Conservation (phyloP, 2,113 vertebrate genomes). For the Microtus richardsoni region DNA sequence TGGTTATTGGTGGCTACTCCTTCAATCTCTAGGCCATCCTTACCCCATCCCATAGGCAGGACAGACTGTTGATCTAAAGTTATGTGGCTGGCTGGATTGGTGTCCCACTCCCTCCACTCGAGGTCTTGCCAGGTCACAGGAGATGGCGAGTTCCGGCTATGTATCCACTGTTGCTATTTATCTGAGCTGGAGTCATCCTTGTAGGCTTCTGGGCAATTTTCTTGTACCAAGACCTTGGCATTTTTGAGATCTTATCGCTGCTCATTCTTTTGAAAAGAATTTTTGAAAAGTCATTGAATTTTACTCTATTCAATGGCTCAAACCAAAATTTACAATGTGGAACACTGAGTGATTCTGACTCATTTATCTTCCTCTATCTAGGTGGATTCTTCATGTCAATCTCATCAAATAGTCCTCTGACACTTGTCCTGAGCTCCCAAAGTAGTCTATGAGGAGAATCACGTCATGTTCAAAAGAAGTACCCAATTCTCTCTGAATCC, state of each 20-base stretch:
- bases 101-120: not conserved
- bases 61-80: not conserved
- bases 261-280: not conserved
- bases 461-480: not conserved
- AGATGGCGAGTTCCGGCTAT: not conserved
- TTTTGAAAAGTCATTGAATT: not conserved
- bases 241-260: not conserved
- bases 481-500: slow-evolving; percentile 48
- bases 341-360: not conserved
- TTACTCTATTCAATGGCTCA: not conserved
- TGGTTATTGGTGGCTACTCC: not conserved
- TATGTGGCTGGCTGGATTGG: not conserved
- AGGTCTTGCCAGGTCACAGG: not conserved
- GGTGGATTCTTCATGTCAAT: not conserved
- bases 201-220: not conserved
- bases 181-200: not conserved
- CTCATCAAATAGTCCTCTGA: not conserved
- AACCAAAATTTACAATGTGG: not conserved
- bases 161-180: not conserved
- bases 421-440: not conserved
- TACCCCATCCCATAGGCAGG: not conserved
- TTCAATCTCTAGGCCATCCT: not conserved
- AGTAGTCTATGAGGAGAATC: not conserved
- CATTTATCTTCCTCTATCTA: not conserved
- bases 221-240: not conserved